Conservation (phyloP, 2,113 vertebrate genomes). For the Apteryx mantelli region DNA sequence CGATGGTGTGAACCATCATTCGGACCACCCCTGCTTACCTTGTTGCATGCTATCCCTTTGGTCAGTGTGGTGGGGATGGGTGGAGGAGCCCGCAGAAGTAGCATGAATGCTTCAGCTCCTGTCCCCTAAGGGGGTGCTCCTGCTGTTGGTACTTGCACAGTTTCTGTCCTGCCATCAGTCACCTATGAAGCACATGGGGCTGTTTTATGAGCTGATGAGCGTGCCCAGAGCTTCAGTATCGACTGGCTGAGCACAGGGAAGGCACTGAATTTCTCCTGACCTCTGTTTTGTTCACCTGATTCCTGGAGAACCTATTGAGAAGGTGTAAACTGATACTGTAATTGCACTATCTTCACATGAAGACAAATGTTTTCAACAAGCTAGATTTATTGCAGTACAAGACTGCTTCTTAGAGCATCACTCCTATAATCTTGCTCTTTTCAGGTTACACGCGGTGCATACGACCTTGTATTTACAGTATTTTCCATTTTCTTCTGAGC, state of each 20-base stretch:
- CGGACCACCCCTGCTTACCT: not conserved
- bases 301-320: not conserved
- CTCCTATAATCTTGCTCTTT: not conserved
- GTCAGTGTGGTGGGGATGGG: not conserved
- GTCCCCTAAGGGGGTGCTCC: not conserved
- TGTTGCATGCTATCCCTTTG: not conserved
- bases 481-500: not conserved
- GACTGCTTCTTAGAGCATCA: not conserved
- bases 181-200: not conserved
- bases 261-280: not conserved
- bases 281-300: not conserved
- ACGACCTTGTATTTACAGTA: not conserved
- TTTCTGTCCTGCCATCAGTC: not conserved
- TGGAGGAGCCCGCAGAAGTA: not conserved
- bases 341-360: not conserved
- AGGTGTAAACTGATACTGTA: not conserved
- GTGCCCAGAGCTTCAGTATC: not conserved
- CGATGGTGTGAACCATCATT: not conserved
- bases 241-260: not conserved
- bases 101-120: not conserved
- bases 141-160: not conserved
- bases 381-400: not conserved
- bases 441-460: not conserved
- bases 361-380: not conserved
- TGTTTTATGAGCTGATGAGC: not conserved